Evolutionary conservation across 2,888 invertebrate species (phyloP), one percentile per base, ranked within the genome.

Genomic region (Lasioglossum zephyrum): DNA sequence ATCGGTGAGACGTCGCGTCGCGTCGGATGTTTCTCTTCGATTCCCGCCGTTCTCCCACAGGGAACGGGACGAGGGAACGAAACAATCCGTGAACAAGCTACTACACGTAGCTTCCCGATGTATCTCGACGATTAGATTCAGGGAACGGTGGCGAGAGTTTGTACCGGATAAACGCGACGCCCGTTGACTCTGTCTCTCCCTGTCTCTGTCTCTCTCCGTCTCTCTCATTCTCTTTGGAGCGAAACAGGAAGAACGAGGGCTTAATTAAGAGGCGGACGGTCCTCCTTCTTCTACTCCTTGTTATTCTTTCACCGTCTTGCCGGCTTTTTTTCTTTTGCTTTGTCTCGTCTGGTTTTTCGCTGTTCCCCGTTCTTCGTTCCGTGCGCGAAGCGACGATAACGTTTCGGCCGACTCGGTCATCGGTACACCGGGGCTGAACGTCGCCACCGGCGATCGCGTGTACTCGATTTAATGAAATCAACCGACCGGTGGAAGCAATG

Each of bases 1-100:
- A 70, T n/a, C 74, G 69, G 47, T 47, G 22, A 74, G 41, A 73
- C 47, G 47, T 31, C 63, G 26, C 26, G 39, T 41, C 41, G 39
- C 41, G 72, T 44, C 44, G 72, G 72, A 13, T 82, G 82, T 77
- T 78, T 69, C 84, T 81, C 78, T 53, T 63, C 75, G 81, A 76
- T 74, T 53, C 70, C 72, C 36, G 73, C 66, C 60, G 75, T 69
- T 77, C 82, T 81, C 84, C 79, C 84, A 77, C 77, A 77, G 84
- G 77, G 86, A 78, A 49, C 78, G 47, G 66, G 78, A 81, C 70
- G 66, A 79, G 82, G 77, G 79, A 86, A 86, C 86, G 88, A 88
- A 88, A 90, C 91, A 90, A 91, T 90, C 87, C 90, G 90, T 86
- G 90, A 90, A 91, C 90, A 90, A 90, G 90, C 91, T 83, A 72